Evolutionary conservation across 2,797 vertebrate species (phyloP), one percentile per base, ranked within the genome.

Genomic region (Ataeniobius toweri): DNA sequence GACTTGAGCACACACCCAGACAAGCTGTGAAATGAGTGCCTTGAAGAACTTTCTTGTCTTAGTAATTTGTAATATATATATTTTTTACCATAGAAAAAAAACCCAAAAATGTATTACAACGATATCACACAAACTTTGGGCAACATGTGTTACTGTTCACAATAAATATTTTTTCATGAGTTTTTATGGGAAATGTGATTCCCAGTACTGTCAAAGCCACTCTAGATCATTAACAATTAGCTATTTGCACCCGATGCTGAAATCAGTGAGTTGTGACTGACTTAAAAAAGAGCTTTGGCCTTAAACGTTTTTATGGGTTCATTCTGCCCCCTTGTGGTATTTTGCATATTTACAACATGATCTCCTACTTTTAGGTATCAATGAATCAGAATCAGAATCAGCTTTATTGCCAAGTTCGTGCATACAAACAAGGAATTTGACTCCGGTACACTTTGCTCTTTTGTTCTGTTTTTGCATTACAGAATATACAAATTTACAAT

Each of bases 1-100:
- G 46, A 75, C 28, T 78, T 16, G 3, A 68, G 53, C 41, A 59
- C 48, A 80, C 67, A 51, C 18, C 68, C 31, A 59, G 50, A 71
- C 41, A 48, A 80, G 58, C 50, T 24, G 24, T 69, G 51, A 79
- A 28, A 61, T 5, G 13, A 80, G 22, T 5, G 18, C 22, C 48
- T 56, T 61, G 2, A 56, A 61, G 18, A 20, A 36, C 14, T 80
- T 50, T 36, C 24, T 7, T 44, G 39, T 44, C 44, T 68, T 68
- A 44, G 39, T 44, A 24, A 20, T 44, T 68, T 44, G 10, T 24
- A 1, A 24, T 1, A 39, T 36, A 22, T 63, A 36, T 9, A 2
- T 51, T 51, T 67, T 41, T 67, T 13, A 41, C 22, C 9, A 13
- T 41, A 2, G 36, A 24, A n/a, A n/a, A n/a, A 3, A 51, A n/a